Evolutionary conservation across 2,113 vertebrate genomes (phyloP).

Genomic region (Madoqua kirkii): DNA sequence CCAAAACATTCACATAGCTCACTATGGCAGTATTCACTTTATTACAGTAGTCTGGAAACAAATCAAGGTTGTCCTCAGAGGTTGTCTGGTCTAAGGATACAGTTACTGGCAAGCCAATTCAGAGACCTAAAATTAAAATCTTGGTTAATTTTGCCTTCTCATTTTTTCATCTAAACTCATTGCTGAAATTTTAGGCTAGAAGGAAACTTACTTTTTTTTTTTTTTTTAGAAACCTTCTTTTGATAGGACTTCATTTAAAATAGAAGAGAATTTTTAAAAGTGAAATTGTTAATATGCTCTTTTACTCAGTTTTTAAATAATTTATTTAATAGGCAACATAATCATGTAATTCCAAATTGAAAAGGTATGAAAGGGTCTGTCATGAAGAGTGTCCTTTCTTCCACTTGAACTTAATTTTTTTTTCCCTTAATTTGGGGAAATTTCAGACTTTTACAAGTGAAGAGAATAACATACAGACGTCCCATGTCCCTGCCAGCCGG

Average conservation of each 20-base stretch:
- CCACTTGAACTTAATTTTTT: neutral
- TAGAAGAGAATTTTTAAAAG: neutral
- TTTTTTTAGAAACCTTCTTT: neutral
- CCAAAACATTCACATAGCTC: neutral
- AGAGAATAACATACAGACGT: neutral
- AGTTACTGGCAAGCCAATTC: neutral
- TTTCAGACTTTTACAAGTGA: neutral
- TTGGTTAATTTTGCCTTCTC: neutral
- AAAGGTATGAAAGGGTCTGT: neutral
- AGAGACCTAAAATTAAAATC: conserved; percentile 50
- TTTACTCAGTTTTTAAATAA: neutral
- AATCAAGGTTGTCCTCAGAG: neutral
- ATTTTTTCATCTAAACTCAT: neutral
- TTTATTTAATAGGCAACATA: neutral
- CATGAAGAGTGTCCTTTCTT: neutral
- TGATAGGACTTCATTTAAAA: neutral
- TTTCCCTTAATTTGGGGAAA: neutral
- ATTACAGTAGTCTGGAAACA: neutral
- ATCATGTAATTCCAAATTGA: neutral
- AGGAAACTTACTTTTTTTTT: neutral
- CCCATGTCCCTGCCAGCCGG: neutral
- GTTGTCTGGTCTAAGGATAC: neutral
- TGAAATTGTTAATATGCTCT: neutral
- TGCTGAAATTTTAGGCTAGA: neutral
- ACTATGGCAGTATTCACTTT: neutral